phyloP scores from a whole-genome alignment of 1,140 invertebrate genomes.

The Mya arenaria region DNA sequence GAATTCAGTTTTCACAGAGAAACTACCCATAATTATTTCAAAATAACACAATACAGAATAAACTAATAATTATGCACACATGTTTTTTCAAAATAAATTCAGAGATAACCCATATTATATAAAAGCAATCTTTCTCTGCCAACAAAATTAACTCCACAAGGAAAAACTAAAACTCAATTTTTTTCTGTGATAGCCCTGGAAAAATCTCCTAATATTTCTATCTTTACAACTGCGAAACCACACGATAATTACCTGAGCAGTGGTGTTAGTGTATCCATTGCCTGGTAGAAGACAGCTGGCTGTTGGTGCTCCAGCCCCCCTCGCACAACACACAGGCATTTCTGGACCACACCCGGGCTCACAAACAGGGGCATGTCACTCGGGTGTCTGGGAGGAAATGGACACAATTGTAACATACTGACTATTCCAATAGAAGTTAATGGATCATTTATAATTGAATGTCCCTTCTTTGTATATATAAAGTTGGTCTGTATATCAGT shows the following conservation, averaged over 20 bases:
- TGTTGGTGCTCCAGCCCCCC: conserved; percentile 17
- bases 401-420: background rate
- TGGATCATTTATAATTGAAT: too few relatives aligned
- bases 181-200: background rate
- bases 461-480: too few relatives aligned
- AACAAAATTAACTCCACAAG: background rate
- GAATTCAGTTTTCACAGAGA: too few relatives aligned
- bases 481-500: too few relatives aligned
- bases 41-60: background rate
- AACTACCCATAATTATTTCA: background rate
- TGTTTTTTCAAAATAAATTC: background rate
- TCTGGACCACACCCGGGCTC: conserved; percentile 19
- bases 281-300: background rate
- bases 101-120: background rate
- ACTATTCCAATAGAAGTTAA: background rate
- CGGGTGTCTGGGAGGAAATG: conserved; percentile 11
- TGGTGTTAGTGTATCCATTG: background rate
- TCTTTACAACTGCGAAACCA: background rate
- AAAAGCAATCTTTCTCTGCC: background rate
- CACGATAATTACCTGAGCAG: background rate
- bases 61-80: background rate
- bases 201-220: background rate
- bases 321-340: conserved; percentile 18
- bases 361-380: conserved; percentile 28
- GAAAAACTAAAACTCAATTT: background rate